Conservation (phyloP, 2,888 invertebrate species). For the Empis stercorea region DNA sequence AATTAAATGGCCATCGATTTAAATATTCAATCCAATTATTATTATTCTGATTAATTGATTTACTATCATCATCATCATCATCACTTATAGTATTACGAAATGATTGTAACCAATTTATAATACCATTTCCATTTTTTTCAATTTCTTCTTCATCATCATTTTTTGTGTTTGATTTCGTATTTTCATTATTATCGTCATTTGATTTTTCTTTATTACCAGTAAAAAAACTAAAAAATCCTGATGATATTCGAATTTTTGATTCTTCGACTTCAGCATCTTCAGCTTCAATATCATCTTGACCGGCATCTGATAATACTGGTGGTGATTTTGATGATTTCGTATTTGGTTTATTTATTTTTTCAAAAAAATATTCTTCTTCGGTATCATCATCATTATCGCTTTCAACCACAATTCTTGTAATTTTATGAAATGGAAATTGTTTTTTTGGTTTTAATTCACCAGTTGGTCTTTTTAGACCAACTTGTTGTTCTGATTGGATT, state of each 20-base stretch:
- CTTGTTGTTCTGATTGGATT: background rate
- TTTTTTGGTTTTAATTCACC: background rate
- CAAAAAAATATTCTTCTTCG: slow-evolving; percentile 11
- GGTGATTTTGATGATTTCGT: background rate
- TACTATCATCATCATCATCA: slow-evolving; percentile 11
- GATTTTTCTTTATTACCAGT: background rate
- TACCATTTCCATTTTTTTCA: slow-evolving; percentile 14
- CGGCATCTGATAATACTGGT: background rate
- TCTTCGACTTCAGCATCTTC: slow-evolving; percentile 5
- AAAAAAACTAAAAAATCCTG: background rate
- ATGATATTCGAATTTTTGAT: background rate
- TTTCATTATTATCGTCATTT: background rate
- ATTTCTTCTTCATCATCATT: background rate
- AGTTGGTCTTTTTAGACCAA: background rate
- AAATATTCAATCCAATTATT: slow-evolving; percentile 25
- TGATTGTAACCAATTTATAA: slow-evolving; percentile 28
- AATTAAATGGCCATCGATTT: slow-evolving; percentile 32
- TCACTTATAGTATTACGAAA: slow-evolving; percentile 17
- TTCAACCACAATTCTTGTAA: slow-evolving; percentile 7
- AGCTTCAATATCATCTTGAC: slow-evolving; percentile 5
- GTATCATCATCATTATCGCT: slow-evolving; percentile 10
- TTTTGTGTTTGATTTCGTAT: no score
- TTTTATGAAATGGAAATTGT: slow-evolving; percentile 8
- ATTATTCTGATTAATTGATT: background rate
- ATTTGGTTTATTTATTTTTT: slow-evolving; percentile 13